phyloP scores from a whole-genome alignment of 2,888 invertebrate species.

The Notocelia uddmanniana region DNA sequence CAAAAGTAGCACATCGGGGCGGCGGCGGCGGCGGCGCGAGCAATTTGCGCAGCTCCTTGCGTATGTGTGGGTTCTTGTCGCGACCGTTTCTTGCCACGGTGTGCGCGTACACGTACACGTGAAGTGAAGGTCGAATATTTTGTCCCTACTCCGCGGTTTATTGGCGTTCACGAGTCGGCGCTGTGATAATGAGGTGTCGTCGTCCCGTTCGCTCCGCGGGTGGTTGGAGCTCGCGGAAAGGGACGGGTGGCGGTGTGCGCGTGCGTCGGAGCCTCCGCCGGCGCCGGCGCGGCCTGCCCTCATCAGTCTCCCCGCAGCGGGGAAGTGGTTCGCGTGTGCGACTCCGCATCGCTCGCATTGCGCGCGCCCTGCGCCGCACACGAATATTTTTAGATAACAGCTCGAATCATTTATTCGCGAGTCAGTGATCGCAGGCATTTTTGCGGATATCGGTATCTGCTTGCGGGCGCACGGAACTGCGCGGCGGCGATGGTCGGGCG shows the following conservation, averaged over 20 bases:
- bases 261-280: conserved; percentile 82
- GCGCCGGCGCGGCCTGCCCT: conserved; percentile 83
- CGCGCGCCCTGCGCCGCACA: conserved; percentile 73
- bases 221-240: conserved; percentile 60
- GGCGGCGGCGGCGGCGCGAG: conserved; percentile 65
- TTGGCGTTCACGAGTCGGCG: conserved; percentile 84
- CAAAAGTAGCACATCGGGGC: conserved; percentile 81
- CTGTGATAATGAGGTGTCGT: conserved; percentile 79
- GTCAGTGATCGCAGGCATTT: conserved; percentile 83
- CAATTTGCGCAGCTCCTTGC: conserved; percentile 69
- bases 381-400: conserved; percentile 86
- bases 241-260: conserved; percentile 77
- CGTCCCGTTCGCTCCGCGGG: conserved; percentile 74
- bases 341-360: conserved; percentile 70
- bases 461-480: conserved; percentile 68
- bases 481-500: conserved; percentile 59
- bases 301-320: conserved; percentile 85
- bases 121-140: conserved; percentile 86
- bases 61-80: conserved; percentile 71
- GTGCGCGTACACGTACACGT: conserved; percentile 76
- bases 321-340: conserved; percentile 83
- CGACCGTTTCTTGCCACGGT: conserved; percentile 63
- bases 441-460: conserved; percentile 76
- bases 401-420: conserved; percentile 83
- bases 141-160: conserved; percentile 85